Base-by-base conservation (phyloP, 2,888 invertebrate genomes). In the Hermaeophaga mercurialis region DNA sequence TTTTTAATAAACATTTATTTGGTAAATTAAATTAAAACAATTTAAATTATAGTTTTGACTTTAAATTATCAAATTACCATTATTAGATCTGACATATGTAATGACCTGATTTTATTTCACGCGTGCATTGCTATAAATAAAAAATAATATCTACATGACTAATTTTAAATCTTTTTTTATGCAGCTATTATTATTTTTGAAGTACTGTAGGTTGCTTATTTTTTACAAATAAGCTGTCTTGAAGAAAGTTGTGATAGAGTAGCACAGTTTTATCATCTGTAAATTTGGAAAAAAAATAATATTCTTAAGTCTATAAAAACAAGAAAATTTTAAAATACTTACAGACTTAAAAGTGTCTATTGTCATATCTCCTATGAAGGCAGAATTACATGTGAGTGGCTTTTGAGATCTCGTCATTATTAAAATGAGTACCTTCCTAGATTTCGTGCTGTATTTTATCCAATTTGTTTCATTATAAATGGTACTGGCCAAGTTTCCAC, bases 401-500 rank as follows among this genome's bases (percentile, higher is more conserved):
- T 24, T 54, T 48, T 47, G 48, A 41, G 54, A 31, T 31, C 47
- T 47, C 4, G 26, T 41, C 54, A 54, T 54, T 15, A 54, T 41
- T 14, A 43, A 17, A 12, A 54, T 39, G n/a, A 54, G 17, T 9
- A 47, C 14, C 41, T 54, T 54, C 6, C 43, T 19, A 11, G 47
- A 8, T 24, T 18, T 31, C 5, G 14, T 22, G 9, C 39, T 11
- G 15, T 48, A 54, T 12, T 41, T 47, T 8, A 47, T 39, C 54
- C 54, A 54, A 3, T 43, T 19, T 11, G 54, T 54, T 28, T 54
- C 54, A 43, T 47, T 54, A 19, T 54, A 54, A n/a, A 54, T 54
- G 14, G 48, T 12, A 24, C 48, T 47, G 1, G 48, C 41, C 33
- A 54, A 12, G 11, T 12, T 33, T 8, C 24, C 41, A 18, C 54